Evolutionary conservation across 2,888 invertebrate species (phyloP), one percentile per base, ranked within the genome.

Genomic region (Sericinus montela): DNA sequence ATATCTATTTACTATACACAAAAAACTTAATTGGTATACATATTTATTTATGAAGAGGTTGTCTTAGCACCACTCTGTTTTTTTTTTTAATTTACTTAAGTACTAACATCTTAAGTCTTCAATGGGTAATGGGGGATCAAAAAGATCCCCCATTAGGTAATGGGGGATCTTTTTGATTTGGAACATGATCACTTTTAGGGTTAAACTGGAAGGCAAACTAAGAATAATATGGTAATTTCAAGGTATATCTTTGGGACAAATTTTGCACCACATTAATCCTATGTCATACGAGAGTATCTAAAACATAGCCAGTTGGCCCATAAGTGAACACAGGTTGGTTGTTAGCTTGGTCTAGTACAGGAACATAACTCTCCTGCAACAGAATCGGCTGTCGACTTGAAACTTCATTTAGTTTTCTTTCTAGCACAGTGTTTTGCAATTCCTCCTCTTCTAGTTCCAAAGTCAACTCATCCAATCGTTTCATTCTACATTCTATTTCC

Each of bases 391-490:
- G 87, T 52, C 88, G 65, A 69, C 81, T 85, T 0, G 87, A 84
- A 1, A 85, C 72, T 58, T 85, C 88, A 49, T 87, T 85, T 25
- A 87, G 53, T 50, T 87, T 85, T 48, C 73, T 75, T 70, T 91
- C 81, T 63, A 90, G 54, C 67, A 80, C 72, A 55, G 90, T 58
- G 65, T 90, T 80, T 75, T 91, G 81, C 49, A 80, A 56, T 55
- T 89, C 88, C 49, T 88, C 88, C 55, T 89, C 84, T 54, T 90
- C 87, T 48, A 91, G 69, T 52, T 91, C 90, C 52, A 86, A 66
- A 1, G 89, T 90, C 48, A 92, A 62, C 48, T 87, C 85, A 45
- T 91, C 91, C 7, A 92, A 67, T 0, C 91, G 57, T 55, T 90
- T 84, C 70, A 91, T 75, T 65, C 91, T 82, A 45, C 75, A 80